Evolutionary conservation across 2,888 invertebrate genomes (phyloP).

Genomic region (Stenodera caucasica): DNA sequence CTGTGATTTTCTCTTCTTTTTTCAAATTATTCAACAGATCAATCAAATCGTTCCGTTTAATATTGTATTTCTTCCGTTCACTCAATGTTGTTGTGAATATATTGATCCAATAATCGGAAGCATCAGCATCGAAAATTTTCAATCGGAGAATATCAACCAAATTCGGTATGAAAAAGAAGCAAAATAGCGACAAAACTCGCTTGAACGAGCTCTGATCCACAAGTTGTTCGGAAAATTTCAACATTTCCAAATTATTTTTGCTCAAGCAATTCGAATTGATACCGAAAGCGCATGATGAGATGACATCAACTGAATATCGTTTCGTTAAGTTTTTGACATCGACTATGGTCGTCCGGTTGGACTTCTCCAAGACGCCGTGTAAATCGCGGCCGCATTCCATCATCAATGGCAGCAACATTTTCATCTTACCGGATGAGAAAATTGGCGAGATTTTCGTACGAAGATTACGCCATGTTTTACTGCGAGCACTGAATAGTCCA

Average conservation of each 20-base stretch:
- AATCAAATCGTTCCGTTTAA: slow-evolving; percentile 17
- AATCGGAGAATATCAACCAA: slow-evolving; percentile 37
- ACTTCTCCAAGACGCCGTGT: slow-evolving; percentile 24
- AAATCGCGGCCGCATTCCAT: slow-evolving; percentile 49
- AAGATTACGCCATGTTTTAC: slow-evolving; percentile 59
- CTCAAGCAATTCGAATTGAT: slow-evolving; percentile 48
- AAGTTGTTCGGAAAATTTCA: slow-evolving; percentile 42
- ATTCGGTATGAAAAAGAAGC: slow-evolving; percentile 34
- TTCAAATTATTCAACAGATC: slow-evolving; percentile 17
- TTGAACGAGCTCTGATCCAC: slow-evolving; percentile 37
- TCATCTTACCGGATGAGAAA: slow-evolving; percentile 60
- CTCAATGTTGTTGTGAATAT: slow-evolving; percentile 11
- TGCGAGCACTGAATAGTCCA: slow-evolving; percentile 53
- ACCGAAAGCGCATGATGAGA: slow-evolving; percentile 54
- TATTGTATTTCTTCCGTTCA: slow-evolving; percentile 13
- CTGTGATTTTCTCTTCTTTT: not conserved
- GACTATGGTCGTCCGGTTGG: slow-evolving; percentile 19
- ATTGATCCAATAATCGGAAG: slow-evolving; percentile 40
- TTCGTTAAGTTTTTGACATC: slow-evolving; percentile 16
- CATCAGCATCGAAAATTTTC: slow-evolving; percentile 38
- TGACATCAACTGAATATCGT: slow-evolving; percentile 43
- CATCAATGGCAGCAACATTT: slow-evolving; percentile 57
- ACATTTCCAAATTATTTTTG: slow-evolving; percentile 45
- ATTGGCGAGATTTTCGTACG: slow-evolving; percentile 59
- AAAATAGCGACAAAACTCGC: slow-evolving; percentile 31